Evolutionary conservation across 2,113 vertebrate genomes (phyloP).

Genomic region (Lasiurus borealis): DNA sequence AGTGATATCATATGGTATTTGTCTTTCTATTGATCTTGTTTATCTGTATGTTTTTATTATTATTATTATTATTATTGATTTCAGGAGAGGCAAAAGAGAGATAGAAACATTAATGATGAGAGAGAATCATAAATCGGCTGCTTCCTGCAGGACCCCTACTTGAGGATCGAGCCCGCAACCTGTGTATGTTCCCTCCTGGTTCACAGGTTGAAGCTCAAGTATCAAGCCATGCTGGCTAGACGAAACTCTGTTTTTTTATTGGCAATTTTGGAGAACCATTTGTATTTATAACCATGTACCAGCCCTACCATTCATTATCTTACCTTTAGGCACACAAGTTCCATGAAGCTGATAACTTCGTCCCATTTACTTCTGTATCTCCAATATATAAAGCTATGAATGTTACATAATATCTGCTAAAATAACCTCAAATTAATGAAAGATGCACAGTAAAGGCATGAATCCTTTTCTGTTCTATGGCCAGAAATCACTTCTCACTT

Average conservation of each 20-base stretch:
- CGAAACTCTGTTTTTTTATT: not conserved
- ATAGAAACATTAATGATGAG: too few relatives aligned
- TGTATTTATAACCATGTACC: not conserved
- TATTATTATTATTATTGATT: too few relatives aligned
- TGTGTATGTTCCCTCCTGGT: too few relatives aligned
- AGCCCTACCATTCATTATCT: not conserved
- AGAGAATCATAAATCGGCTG: too few relatives aligned
- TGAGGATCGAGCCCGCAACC: too few relatives aligned
- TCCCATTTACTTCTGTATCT: not conserved
- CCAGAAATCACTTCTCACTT: not conserved
- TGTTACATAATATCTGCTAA: not conserved
- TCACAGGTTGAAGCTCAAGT: too few relatives aligned
- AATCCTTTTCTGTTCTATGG: not conserved
- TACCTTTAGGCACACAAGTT: not conserved
- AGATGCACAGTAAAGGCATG: not conserved
- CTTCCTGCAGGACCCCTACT: too few relatives aligned
- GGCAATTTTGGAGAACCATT: not conserved
- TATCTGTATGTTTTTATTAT: too few relatives aligned
- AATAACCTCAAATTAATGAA: not conserved
- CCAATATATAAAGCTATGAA: not conserved
- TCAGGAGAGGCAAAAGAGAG: too few relatives aligned
- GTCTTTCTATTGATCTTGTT: not conserved
- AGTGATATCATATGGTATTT: too few relatives aligned
- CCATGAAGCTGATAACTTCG: not conserved
- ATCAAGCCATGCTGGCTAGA: too few relatives aligned